Evolutionary conservation across 2,888 invertebrate species (phyloP), one percentile per base, ranked within the genome.

Genomic region (Phortica magna): DNA sequence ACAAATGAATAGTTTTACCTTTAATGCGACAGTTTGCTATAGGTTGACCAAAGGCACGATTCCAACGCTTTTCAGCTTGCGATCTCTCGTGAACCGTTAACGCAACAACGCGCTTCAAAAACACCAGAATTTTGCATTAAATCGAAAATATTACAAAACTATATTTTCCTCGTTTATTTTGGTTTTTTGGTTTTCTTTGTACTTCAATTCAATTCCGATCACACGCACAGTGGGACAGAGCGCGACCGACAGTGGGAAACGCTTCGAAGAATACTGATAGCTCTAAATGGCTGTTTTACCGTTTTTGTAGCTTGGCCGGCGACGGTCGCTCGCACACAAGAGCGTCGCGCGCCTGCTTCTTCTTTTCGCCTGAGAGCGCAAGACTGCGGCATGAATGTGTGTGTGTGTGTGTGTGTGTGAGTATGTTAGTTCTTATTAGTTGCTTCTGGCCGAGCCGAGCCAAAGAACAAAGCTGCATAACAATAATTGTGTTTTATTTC

Each of bases 81-180:
- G 31, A 71, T 53, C 22, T 53, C 70, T 71, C 39, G 53, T 22
- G 70, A 71, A 71, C 70, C 70, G 22, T 19, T 9, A 68, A 68
- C 48, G 31, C 31, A 31, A 43, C 70, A 39, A 22, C 7, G 70
- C 70, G 53, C 31, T 71, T 55, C 4, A 55, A 7, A 53, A 71
- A 43, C 19, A 22, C 70, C 22, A 53, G 22, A 71, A 55, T 19
- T n/a, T 71, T 71, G 70, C 70, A 71, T 71, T 71, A 71, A 71
- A 48, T 7, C 12, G 48, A 48, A 48, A 48, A 48, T 9, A 12
- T 48, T 48, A 12, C 3, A 48, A 48, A 31, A 31, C 5, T 4
- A 48, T 48, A 14, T 48, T 48, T 48, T 48, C 7, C 31, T 31
- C 5, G 39, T 61, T 22, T 61, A 19, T 42, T n/a, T 19, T 7